Percentiles rank a stretch among this genome's conserved stretches.
phyloP scores from a whole-genome alignment of 2,113 vertebrate genomes.

The Hippolais icterina region DNA sequence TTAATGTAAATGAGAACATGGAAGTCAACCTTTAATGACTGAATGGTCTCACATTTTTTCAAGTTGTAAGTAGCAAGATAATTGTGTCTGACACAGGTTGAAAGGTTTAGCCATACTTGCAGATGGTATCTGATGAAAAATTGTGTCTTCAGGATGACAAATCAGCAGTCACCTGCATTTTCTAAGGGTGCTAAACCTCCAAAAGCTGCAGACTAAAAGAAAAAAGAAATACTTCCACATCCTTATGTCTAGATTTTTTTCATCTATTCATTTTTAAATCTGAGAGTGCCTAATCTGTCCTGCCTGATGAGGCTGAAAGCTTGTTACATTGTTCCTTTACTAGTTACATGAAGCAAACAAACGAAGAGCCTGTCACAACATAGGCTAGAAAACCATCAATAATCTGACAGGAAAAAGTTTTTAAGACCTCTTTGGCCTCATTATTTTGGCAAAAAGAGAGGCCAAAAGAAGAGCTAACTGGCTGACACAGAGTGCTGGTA shows the following conservation, averaged over 20 bases:
- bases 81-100: neutral
- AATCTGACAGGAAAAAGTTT: neutral
- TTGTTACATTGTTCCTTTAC: neutral
- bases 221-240: neutral
- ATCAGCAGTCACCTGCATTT: neutral
- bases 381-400: neutral
- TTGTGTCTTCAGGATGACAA: neutral
- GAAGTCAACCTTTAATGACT: neutral
- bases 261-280: neutral
- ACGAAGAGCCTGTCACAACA: neutral
- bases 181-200: neutral
- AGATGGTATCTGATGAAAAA: neutral
- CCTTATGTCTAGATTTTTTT: neutral
- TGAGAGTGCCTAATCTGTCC: neutral
- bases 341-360: neutral
- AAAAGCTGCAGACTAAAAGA: neutral
- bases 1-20: neutral
- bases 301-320: neutral
- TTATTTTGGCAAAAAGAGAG: neutral
- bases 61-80: neutral
- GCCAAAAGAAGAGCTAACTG: neutral
- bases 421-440: neutral
- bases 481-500: neutral
- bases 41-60: neutral
- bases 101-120: neutral